Evolutionary conservation across 2,797 vertebrate genomes (phyloP), one percentile per base, ranked within the genome.

Genomic region (Tauraco hartlaubi): DNA sequence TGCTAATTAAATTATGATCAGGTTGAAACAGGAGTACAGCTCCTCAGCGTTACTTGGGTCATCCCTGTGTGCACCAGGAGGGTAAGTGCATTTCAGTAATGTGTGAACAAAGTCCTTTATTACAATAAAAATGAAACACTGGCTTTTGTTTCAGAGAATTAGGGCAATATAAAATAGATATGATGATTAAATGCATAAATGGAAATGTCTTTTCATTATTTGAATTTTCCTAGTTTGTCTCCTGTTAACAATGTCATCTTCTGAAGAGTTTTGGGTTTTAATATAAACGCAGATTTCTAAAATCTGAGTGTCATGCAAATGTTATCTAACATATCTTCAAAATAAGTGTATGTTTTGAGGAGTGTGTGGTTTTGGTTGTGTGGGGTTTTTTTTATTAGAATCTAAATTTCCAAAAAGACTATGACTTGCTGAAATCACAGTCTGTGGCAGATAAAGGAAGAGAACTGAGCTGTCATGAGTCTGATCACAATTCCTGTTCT

Each of bases 81-180:
- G 64, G 58, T 41, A 82, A 88, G 14, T 44, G 59, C 33, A 22
- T 79, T 95, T 81, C 41, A 85, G 17, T 85, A 85, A 94, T 46
- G 56, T n/a, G 61, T 93, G 58, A 92, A 66, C 61, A 88, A 82
- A 91, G 23, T 11, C 15, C 31, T 59, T 68, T 44, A 55, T 91
- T 85, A 67, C 43, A 39, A 67, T 85, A 77, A 88, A 92, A 81
- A 94, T 67, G 68, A 91, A 85, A 25, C 12, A 33, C 12, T 41
- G 46, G 43, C 33, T 85, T 83, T 67, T 88, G 64, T 92, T 95
- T 86, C 75, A 68, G 74, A 78, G 51, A 84, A 78, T 68, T 81
- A 91, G 66, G 31, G 28, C 49, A 18, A 4, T 28, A 7, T 7
- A 83, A 85, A 78, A 72, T 73, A 95, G 56, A 73, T 23, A 52